Percentiles rank a stretch among this genome's conserved stretches.
Evolutionary conservation across 2,888 invertebrate species (phyloP).

Genomic region (Cyaniris semiargus): DNA sequence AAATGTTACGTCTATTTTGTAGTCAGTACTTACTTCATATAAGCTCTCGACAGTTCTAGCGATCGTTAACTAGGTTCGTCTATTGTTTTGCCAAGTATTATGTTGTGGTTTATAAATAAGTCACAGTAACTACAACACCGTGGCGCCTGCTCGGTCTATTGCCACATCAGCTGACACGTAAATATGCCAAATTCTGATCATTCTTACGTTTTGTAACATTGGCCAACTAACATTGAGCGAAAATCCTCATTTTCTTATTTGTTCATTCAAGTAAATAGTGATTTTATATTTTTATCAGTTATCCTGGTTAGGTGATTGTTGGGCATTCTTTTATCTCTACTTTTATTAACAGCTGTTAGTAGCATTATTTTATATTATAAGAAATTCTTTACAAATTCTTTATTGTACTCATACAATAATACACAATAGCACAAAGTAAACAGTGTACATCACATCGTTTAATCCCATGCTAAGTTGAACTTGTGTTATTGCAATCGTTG

Average conservation of each 20-base stretch:
- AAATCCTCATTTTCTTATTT: not conserved
- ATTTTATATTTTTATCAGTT: not conserved
- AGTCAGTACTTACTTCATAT: not conserved
- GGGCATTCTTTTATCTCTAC: too few species aligned
- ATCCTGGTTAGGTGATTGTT: too few species aligned
- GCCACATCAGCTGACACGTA: not conserved
- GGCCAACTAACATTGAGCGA: not conserved
- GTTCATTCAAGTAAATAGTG: not conserved
- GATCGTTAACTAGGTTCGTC: constrained; percentile 6
- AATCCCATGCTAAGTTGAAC: too few species aligned
- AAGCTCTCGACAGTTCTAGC: not conserved
- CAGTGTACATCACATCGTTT: too few species aligned
- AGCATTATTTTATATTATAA: too few species aligned
- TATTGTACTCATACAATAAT: too few species aligned
- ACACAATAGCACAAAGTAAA: too few species aligned
- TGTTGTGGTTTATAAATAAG: constrained; percentile 20
- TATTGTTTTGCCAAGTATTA: constrained; percentile 21
- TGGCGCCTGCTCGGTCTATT: constrained; percentile 9
- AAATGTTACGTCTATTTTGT: not conserved
- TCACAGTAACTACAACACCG: constrained; percentile 1
- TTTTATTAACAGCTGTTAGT: too few species aligned
- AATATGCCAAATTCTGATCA: constrained; percentile 17
- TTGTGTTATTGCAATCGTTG: too few species aligned
- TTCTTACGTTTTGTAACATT: constrained; percentile 1
- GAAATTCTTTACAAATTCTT: too few species aligned